Base-by-base conservation (phyloP, 2,888 invertebrate genomes). In the Tipula lateralis region DNA sequence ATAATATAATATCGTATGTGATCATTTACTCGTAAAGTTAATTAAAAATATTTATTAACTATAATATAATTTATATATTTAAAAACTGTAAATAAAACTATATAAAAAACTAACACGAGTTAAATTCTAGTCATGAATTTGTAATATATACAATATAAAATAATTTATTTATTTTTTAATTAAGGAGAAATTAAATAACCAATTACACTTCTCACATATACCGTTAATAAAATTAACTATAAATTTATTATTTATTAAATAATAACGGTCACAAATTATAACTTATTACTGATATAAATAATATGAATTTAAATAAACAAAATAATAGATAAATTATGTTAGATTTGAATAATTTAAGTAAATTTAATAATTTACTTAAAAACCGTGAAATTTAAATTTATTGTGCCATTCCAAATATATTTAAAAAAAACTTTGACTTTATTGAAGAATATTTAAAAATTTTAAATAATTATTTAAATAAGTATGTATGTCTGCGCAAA, bases 61-160 rank as follows among this genome's bases (percentile, higher is more conserved):
- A 24, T 66, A n/a, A n/a, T n/a, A 66, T 24, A 66, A 66, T 66
- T 66, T 66, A 66, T 66, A 4, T 9, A 66, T 24, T 24, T 66
- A 24, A 66, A 39, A 24, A 12, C 16, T 66, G 66, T 66, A 66
- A 66, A 66, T 66, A 66, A 19, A 66, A 66, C 19, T 66, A 66
- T 66, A 24, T 24, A 9, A 16, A 24, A 66, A 66, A 16, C 16
- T 66, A 66, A 19, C 9, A 66, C 66, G 66, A 66, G 66, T 66
- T 9, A 24, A 66, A 66, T 66, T 66, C 66, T 66, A 66, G 66
- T 66, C 66, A 66, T n/a, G 66, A 66, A 66, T 66, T 66, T 66
- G 66, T 66, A 66, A 66, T 66, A 66, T 66, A 66, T 24, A 19
- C 9, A 3, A 39, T 13, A 66, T 66, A 24, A 24, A 24, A 66